A percentile compares a stretch with the other conserved stretches of the same genome.
phyloP scores from a whole-genome alignment of 2,113 vertebrate species.

The Solea senegalensis region DNA sequence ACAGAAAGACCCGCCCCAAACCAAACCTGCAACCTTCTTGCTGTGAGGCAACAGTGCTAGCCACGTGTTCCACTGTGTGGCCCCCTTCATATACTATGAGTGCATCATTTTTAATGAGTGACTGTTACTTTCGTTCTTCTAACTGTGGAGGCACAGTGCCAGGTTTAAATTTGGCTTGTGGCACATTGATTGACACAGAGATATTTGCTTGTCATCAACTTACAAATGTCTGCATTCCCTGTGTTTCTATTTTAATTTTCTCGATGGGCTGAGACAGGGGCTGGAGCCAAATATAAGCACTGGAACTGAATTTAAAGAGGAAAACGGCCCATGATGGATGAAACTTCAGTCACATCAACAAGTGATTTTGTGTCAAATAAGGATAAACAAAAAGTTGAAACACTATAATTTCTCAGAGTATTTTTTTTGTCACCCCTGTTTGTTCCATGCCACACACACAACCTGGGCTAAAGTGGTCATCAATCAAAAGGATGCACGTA shows the following conservation, averaged over 20 bases:
- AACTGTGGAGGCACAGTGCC: slow-evolving; percentile 19
- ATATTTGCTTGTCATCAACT: slow-evolving; percentile 23
- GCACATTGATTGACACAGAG: slow-evolving; percentile 39
- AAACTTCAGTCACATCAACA: slow-evolving; percentile 22
- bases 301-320: slow-evolving; percentile 8
- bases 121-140: slow-evolving; percentile 39
- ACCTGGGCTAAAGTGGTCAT: slow-evolving; percentile 44
- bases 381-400: slow-evolving; percentile 52
- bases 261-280: slow-evolving; percentile 28
- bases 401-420: slow-evolving; percentile 54
- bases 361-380: slow-evolving; percentile 38
- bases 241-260: slow-evolving; percentile 38
- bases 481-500: slow-evolving; percentile 29
- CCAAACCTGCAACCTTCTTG: too few relatives aligned
- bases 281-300: slow-evolving; percentile 6
- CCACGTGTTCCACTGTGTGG: too few relatives aligned
- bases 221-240: slow-evolving; percentile 1
- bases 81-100: slow-evolving; percentile 20
- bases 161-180: slow-evolving; percentile 42
- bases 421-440: slow-evolving; percentile 55
- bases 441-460: slow-evolving; percentile 40
- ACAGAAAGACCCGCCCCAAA: too few relatives aligned
- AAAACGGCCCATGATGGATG: not conserved
- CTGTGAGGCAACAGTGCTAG: too few relatives aligned
- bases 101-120: slow-evolving; percentile 41